These are phyloP conservation scores for Electrophaes corylata DNA, from an alignment of 2,888 invertebrate genomes.

Conservation along the genomic window DNA sequence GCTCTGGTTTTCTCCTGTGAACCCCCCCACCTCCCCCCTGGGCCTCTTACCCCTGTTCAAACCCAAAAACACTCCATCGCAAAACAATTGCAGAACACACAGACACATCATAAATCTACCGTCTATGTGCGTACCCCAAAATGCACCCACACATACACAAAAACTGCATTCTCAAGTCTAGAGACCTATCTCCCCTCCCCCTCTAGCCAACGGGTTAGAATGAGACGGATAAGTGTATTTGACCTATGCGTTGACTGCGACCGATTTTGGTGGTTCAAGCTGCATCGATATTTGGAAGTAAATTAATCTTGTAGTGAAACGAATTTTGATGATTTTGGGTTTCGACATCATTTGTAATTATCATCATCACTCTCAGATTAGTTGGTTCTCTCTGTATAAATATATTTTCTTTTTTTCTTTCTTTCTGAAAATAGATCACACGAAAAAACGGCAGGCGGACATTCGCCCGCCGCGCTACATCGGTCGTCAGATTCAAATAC, in stretches of 20 bases:
- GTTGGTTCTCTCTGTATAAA: neutral
- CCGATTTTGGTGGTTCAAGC: constrained; percentile 65
- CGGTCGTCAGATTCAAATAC: too few relatives aligned
- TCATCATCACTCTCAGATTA: too few relatives aligned
- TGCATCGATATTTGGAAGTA: constrained; percentile 23
- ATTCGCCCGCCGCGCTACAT: too few relatives aligned
- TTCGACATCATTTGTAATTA: neutral
- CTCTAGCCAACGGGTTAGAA: constrained; percentile 43
- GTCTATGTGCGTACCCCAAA: constrained; percentile 42
- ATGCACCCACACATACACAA: constrained; percentile 49
- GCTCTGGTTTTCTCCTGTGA: too few relatives aligned
- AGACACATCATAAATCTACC: constrained; percentile 31
- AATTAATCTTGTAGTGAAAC: constrained; percentile 17
- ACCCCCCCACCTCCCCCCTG: too few relatives aligned
- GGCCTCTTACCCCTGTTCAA: too few relatives aligned
- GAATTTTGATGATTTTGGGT: constrained; percentile 13
- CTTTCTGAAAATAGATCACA: too few relatives aligned
- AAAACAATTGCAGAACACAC: constrained; percentile 17
- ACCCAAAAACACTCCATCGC: constrained; percentile 8
- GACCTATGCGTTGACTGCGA: constrained; percentile 67
- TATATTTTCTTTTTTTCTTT: too few relatives aligned
- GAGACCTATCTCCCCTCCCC: constrained; percentile 51
- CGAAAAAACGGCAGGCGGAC: too few relatives aligned
- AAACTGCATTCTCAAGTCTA: constrained; percentile 68
- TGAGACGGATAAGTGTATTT: constrained; percentile 59